Evolutionary conservation across 2,113 vertebrate genomes (phyloP).

Genomic region (Labeo catla): DNA sequence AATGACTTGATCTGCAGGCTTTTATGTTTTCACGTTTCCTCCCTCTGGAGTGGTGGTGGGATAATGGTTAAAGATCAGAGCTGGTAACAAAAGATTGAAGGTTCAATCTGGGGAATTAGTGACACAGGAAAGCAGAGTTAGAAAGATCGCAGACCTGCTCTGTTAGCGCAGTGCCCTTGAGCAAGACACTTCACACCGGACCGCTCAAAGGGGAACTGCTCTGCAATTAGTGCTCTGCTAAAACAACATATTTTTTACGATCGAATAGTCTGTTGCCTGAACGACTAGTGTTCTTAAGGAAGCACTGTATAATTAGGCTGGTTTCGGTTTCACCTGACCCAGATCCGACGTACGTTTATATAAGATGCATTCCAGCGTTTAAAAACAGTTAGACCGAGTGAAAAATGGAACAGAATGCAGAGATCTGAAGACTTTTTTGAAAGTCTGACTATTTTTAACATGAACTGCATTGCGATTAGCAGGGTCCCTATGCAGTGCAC

Average conservation of each 20-base stretch:
- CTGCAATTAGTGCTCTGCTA: conserved; percentile 30
- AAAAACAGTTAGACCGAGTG: not conserved
- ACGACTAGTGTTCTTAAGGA: not conserved
- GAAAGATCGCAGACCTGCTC: conserved; percentile 26
- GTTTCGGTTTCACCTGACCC: conserved; percentile 14
- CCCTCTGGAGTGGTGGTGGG: conserved; percentile 2
- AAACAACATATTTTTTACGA: conserved; percentile 21
- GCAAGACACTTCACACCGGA: conserved; percentile 23
- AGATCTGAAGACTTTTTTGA: not conserved
- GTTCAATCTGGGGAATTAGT: conserved; percentile 9
- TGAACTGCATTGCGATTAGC: not conserved
- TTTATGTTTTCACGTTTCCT: conserved; percentile 14
- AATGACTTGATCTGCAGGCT: conserved; percentile 11
- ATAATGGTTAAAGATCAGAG: conserved; percentile 34
- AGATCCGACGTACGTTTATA: conserved; percentile 8
- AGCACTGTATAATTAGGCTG: conserved; percentile 18
- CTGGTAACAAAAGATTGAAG: conserved; percentile 17
- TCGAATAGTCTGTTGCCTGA: conserved; percentile 1
- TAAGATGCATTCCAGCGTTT: conserved; percentile 11
- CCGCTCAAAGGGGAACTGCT: conserved; percentile 19
- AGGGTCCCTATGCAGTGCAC: not conserved
- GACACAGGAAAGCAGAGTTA: conserved; percentile 24
- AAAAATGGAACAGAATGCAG: conserved; percentile 9
- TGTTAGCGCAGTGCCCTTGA: conserved; percentile 32
- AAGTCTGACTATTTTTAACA: conserved; percentile 18